Evolutionary conservation across 2,113 vertebrate species (phyloP).

Genomic region (Oncorhynchus keta): DNA sequence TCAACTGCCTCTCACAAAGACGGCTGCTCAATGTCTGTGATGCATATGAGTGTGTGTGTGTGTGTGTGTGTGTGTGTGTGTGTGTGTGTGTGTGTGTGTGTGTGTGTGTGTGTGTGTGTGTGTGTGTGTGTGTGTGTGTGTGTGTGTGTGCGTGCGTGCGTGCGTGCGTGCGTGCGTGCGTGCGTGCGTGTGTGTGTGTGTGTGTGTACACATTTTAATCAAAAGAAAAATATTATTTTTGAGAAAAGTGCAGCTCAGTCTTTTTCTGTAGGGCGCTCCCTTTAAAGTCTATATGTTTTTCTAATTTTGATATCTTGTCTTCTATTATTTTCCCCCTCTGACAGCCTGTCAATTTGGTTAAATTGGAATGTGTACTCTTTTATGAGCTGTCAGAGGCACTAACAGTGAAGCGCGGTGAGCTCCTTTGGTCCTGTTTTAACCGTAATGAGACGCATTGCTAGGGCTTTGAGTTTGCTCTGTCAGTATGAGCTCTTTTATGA

Average conservation of each 20-base stretch:
- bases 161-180: too few species aligned
- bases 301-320: constrained; percentile 22
- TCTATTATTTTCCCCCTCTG: constrained; percentile 27
- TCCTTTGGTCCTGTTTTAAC: neutral
- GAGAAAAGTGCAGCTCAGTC: neutral
- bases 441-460: neutral
- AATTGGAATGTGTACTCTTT: constrained; percentile 34
- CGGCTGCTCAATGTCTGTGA: too few species aligned
- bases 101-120: too few species aligned
- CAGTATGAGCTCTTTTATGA: too few species aligned
- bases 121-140: too few species aligned
- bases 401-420: constrained; percentile 1
- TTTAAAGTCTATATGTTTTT: constrained; percentile 21
- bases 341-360: constrained; percentile 47
- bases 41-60: too few species aligned
- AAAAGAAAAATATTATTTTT: neutral
- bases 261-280: neutral
- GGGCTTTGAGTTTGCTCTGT: neutral
- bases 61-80: too few species aligned
- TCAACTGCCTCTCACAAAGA: too few species aligned
- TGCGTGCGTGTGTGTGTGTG: too few species aligned
- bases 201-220: neutral
- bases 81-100: too few species aligned
- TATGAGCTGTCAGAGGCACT: constrained; percentile 47
- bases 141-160: too few species aligned